These are phyloP conservation scores for Cacatua alba DNA, from an alignment of 2,113 vertebrate species.

Conservation along the genomic window DNA sequence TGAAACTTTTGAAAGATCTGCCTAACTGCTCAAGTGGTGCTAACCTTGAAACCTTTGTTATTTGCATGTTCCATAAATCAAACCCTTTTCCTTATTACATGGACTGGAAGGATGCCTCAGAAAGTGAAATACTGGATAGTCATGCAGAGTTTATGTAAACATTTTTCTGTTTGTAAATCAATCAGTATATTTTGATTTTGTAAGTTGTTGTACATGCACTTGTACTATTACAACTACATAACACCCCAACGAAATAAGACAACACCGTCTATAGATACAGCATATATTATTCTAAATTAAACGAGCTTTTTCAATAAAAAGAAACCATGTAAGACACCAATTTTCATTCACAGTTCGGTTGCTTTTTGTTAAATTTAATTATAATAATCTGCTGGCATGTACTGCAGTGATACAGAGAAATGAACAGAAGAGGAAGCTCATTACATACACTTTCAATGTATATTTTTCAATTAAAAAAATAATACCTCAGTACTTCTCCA, in stretches of 20 bases:
- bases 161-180: background rate
- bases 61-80: conserved; percentile 67
- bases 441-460: background rate
- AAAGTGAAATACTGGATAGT: conserved; percentile 46
- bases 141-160: background rate
- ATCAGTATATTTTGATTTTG: background rate
- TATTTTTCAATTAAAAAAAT: background rate
- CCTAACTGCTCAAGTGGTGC: conserved; percentile 41
- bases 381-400: background rate
- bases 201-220: background rate
- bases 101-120: conserved; percentile 77
- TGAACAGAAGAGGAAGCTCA: background rate
- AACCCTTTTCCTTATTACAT: conserved; percentile 22
- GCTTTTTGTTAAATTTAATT: background rate
- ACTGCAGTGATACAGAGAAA: background rate
- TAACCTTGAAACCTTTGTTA: conserved; percentile 30
- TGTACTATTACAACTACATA: background rate
- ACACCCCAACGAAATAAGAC: background rate
- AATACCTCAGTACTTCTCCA: background rate
- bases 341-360: background rate
- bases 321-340: background rate
- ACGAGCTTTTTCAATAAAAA: background rate
- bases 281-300: background rate
- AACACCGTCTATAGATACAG: background rate
- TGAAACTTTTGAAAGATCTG: conserved; percentile 2